phyloP scores from a whole-genome alignment of 2,888 invertebrate species.

The Hemicrepidius hirtus region DNA sequence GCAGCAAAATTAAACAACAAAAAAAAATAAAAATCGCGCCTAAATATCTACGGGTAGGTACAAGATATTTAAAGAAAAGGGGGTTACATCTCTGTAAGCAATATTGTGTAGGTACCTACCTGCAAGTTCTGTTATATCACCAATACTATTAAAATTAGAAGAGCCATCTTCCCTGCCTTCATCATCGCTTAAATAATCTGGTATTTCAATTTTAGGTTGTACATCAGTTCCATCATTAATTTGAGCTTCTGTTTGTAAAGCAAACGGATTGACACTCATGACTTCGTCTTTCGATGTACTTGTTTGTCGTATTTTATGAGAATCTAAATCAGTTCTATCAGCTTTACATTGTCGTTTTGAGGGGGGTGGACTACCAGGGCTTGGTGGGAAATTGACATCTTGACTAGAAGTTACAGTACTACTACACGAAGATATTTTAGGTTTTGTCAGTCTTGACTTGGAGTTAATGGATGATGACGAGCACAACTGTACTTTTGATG shows the following conservation, averaged over 20 bases:
- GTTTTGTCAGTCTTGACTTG: conserved; percentile 57
- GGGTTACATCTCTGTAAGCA: too few relatives aligned
- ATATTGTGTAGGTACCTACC: too few relatives aligned
- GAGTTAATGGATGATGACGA: conserved; percentile 43
- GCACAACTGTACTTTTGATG: conserved; percentile 51
- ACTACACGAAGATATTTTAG: conserved; percentile 64
- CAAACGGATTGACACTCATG: conserved; percentile 66
- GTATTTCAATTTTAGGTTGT: conserved; percentile 66
- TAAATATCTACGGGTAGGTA: too few relatives aligned
- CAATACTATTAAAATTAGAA: conserved; percentile 63
- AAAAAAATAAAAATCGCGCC: too few relatives aligned
- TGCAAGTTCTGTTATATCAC: conserved; percentile 63
- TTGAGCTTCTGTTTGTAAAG: conserved; percentile 61
- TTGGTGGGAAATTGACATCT: conserved; percentile 62
- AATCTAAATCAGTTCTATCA: conserved; percentile 63
- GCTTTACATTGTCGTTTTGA: conserved; percentile 64
- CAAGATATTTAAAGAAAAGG: too few relatives aligned
- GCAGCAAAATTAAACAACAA: too few relatives aligned
- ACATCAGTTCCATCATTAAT: conserved; percentile 36
- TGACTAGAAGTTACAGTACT: conserved; percentile 70
- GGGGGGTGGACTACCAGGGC: conserved; percentile 62
- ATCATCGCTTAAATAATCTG: conserved; percentile 83
- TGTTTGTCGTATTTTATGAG: conserved; percentile 58
- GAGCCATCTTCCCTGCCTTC: conserved; percentile 66
- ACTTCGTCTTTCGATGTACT: conserved; percentile 56